phyloP scores from a whole-genome alignment of 2,888 invertebrate species.

The Brenthis hecate region DNA sequence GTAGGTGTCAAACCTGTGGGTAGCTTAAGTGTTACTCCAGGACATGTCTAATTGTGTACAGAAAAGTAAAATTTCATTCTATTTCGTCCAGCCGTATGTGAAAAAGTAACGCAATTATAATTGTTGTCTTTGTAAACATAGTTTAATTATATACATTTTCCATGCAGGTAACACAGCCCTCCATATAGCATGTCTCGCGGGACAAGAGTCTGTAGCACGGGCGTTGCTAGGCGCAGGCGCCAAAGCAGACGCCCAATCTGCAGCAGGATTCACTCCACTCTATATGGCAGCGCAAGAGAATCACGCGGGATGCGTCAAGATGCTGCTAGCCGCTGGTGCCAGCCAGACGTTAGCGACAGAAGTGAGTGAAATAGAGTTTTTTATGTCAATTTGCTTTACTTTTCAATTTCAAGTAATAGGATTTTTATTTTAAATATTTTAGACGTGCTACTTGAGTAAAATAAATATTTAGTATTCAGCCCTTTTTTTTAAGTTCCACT shows the following conservation, averaged over 20 bases:
- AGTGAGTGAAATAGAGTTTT: constrained; percentile 69
- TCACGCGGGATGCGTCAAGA: constrained; percentile 95
- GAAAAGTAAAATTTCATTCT: too few relatives aligned
- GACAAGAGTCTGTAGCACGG: constrained; percentile 96
- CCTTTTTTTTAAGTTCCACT: too few relatives aligned
- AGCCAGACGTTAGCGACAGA: constrained; percentile 98
- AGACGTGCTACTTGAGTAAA: too few relatives aligned
- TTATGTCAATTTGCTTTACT: neutral
- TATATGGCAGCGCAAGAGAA: constrained; percentile 99
- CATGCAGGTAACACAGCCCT: constrained; percentile 90
- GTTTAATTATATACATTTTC: neutral
- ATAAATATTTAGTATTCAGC: too few relatives aligned
- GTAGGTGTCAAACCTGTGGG: too few relatives aligned
- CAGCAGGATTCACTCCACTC: constrained; percentile 98
- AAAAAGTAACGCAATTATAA: too few relatives aligned
- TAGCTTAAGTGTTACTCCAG: too few relatives aligned
- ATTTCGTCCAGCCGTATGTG: too few relatives aligned
- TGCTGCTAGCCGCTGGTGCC: constrained; percentile 94
- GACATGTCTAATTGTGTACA: too few relatives aligned
- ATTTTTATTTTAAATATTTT: too few relatives aligned
- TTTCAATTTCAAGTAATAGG: too few relatives aligned
- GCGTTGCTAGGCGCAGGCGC: constrained; percentile 95
- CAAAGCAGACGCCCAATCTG: constrained; percentile 97
- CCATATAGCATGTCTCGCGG: constrained; percentile 98
- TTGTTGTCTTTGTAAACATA: too few relatives aligned